Base-by-base conservation (phyloP, 2,888 invertebrate species). In the Spodoptera littoralis region DNA sequence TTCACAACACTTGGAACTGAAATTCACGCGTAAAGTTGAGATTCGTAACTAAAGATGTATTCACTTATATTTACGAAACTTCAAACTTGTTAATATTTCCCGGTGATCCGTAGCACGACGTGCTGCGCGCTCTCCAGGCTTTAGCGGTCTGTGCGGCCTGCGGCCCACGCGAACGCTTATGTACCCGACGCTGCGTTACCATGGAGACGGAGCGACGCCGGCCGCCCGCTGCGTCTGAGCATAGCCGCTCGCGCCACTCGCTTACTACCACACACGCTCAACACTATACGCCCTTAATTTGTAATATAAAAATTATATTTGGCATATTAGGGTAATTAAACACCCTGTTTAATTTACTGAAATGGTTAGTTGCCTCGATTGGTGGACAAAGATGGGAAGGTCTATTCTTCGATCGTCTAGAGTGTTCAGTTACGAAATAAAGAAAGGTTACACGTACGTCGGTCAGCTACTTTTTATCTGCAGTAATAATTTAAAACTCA, bases 401-500 rank as follows among this genome's bases (percentile, higher is more conserved):
- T 67, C 66, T 68, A 75, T 79, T 70, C 70, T 79, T 81, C 70
- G 81, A 74, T 80, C 83, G 85, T 86, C 80, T 77, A 83, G 82
- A 79, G 81, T 85, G 85, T 84, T 88, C 88, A 88, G 86, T 88
- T 86, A 90, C 84, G 80, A 87, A 82, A 83, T 86, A 88, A 86
- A 89, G 89, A 92, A 92, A 93, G 91, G 91, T 92, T 92, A 90
- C 87, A 85, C 78, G 86, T 74, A 80, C 85, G 85, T 84, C 83
- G 84, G 71, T 79, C 83, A 83, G 85, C 86, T 86, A 93, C 91
- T 93, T 94, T 94, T 94, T 94, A 92, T 92, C 90, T 87, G 87
- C 90, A 86, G 90, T 90, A 91, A 93, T 94, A 93, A 94, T 93
- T 94, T 94, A 93, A 93, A 92, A 92, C 90, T 92, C 92, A 94